These are phyloP conservation scores for Otus sunia DNA, from an alignment of 2,113 vertebrate species.

Conservation along the genomic window DNA sequence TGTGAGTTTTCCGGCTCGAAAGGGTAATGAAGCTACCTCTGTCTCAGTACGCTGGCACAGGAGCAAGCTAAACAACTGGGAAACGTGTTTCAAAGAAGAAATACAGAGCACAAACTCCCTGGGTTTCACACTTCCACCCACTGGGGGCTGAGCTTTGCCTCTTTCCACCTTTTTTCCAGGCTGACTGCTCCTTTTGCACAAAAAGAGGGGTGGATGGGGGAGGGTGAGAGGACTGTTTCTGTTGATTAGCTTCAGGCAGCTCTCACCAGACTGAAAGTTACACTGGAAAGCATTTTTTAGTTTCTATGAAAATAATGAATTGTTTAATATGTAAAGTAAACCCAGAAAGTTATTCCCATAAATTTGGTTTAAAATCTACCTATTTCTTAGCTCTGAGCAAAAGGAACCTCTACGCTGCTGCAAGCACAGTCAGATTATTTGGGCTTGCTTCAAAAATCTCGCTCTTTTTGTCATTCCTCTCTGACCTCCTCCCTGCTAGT, in stretches of 20 bases:
- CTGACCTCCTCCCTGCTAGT: constrained; percentile 55
- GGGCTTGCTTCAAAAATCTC: constrained; percentile 19
- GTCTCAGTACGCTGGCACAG: not conserved
- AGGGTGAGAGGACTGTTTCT: not conserved
- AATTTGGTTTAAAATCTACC: not conserved
- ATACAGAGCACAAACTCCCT: not conserved
- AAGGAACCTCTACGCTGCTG: not conserved
- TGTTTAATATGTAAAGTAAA: constrained; percentile 5
- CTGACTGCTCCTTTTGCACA: not conserved
- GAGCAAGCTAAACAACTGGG: constrained; percentile 35
- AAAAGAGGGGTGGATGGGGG: not conserved
- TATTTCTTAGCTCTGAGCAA: constrained; percentile 1
- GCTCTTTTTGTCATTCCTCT: constrained; percentile 37
- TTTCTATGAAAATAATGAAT: not conserved
- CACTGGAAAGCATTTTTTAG: not conserved
- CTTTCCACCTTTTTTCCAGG: not conserved
- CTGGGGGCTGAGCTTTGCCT: not conserved
- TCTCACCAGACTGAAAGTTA: not conserved
- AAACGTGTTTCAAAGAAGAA: constrained; percentile 3
- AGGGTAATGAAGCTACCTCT: constrained; percentile 42
- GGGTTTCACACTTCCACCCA: not conserved
- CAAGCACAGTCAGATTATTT: not conserved
- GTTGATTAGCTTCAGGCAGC: not conserved
- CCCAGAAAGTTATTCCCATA: not conserved
- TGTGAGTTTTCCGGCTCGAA: not conserved